phyloP scores from a whole-genome alignment of 2,888 invertebrate species.

The Lathronympha strigana region DNA sequence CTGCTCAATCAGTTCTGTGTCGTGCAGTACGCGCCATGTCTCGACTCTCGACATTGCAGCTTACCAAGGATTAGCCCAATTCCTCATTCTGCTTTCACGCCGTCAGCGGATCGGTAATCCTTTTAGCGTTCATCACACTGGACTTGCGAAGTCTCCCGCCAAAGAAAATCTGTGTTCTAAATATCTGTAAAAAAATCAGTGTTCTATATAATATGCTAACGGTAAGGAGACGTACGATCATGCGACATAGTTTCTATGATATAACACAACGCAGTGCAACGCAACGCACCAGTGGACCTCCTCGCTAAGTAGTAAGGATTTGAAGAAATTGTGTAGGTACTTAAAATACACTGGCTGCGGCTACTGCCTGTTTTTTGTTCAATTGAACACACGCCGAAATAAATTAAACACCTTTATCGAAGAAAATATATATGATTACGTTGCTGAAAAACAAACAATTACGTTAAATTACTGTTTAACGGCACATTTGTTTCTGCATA shows the following conservation, averaged over 20 bases:
- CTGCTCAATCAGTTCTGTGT: constrained; percentile 48
- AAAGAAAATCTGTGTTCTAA: constrained; percentile 56
- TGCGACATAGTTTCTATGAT: too few species aligned
- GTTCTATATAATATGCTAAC: too few species aligned
- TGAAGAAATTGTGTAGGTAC: constrained; percentile 51
- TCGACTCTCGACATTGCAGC: constrained; percentile 47
- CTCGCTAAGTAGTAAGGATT: too few species aligned
- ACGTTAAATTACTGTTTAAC: constrained; percentile 11
- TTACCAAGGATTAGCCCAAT: constrained; percentile 64
- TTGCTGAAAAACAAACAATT: constrained; percentile 20
- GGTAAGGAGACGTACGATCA: too few species aligned
- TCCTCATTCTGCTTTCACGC: constrained; percentile 56
- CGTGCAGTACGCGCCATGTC: constrained; percentile 45
- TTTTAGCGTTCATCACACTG: constrained; percentile 58
- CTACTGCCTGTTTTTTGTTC: constrained; percentile 9
- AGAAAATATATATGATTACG: constrained; percentile 13
- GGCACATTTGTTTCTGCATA: constrained; percentile 11
- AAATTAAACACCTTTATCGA: constrained; percentile 10
- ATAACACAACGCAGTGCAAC: too few species aligned
- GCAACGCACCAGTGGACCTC: too few species aligned
- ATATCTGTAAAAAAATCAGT: too few species aligned
- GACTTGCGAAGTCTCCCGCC: constrained; percentile 55
- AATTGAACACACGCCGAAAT: constrained; percentile 28
- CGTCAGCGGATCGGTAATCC: constrained; percentile 56
- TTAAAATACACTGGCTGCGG: constrained; percentile 44